Evolutionary conservation across 2,113 vertebrate species (phyloP).

Genomic region (Arothron firmamentum): DNA sequence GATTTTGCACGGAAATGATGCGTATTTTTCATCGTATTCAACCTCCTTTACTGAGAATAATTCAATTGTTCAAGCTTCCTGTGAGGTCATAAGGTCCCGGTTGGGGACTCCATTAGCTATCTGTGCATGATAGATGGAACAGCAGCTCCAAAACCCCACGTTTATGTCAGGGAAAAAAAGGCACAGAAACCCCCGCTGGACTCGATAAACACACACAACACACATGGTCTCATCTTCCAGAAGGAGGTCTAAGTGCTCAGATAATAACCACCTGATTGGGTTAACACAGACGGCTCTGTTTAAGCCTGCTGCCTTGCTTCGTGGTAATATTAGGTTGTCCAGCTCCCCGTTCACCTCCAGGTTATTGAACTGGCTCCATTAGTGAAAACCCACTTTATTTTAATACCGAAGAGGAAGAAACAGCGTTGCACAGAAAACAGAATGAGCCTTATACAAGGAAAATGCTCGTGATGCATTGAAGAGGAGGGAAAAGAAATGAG

Average conservation of each 20-base stretch:
- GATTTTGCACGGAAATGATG: background rate
- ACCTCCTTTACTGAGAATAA: background rate
- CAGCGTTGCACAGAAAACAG: background rate
- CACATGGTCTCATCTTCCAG: slow-evolving; percentile 9
- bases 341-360: slow-evolving; percentile 42
- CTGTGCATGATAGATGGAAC: slow-evolving; percentile 35
- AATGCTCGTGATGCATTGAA: background rate
- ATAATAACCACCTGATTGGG: slow-evolving; percentile 61
- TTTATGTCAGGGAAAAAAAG: slow-evolving; percentile 59
- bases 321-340: slow-evolving; percentile 31
- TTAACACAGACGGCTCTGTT: slow-evolving; percentile 58
- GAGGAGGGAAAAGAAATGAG: slow-evolving; percentile 2
- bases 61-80: slow-evolving; percentile 1
- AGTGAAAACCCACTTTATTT: slow-evolving; percentile 31
- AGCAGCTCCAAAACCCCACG: slow-evolving; percentile 35
- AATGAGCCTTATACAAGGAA: background rate
- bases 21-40: slow-evolving; percentile 10
- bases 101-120: slow-evolving; percentile 9
- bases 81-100: slow-evolving; percentile 32
- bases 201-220: slow-evolving; percentile 40
- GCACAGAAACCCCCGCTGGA: slow-evolving; percentile 44
- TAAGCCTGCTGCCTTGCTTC: slow-evolving; percentile 28
- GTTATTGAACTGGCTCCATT: slow-evolving; percentile 43
- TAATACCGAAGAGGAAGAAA: slow-evolving; percentile 11
- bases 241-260: slow-evolving; percentile 49